Conservation (phyloP, 2,888 invertebrate species). For the Synergus gifuensis region DNA sequence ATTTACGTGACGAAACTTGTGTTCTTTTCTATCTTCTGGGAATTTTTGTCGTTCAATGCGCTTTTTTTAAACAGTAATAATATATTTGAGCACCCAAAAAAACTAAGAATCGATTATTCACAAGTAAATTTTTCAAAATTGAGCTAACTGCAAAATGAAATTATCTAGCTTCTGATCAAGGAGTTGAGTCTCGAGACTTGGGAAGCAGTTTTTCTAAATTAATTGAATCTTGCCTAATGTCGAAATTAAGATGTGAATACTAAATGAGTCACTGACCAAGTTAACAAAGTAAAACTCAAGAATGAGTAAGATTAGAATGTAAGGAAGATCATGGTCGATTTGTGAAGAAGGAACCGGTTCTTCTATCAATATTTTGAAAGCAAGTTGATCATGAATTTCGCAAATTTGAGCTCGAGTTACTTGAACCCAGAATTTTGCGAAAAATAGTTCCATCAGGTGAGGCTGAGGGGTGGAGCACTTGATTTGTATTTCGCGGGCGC, state of each 20-base stretch:
- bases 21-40: too few relatives aligned
- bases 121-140: too few relatives aligned
- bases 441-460: slow-evolving; percentile 13
- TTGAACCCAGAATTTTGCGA: background rate
- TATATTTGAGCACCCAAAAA: too few relatives aligned
- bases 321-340: slow-evolving; percentile 3
- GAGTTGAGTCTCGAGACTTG: background rate
- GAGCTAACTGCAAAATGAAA: too few relatives aligned
- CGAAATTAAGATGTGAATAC: background rate
- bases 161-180: too few relatives aligned
- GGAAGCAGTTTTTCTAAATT: background rate
- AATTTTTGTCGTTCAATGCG: too few relatives aligned
- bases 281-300: background rate
- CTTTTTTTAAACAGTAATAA: background rate
- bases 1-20: too few relatives aligned
- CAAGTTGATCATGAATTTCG: background rate
- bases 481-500: slow-evolving; percentile 61
- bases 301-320: background rate
- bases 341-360: background rate
- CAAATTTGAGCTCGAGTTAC: background rate
- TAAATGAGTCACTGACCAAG: slow-evolving; percentile 1
- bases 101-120: too few relatives aligned
- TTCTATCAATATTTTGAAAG: background rate
- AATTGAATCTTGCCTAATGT: background rate
- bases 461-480: background rate